phyloP scores from a whole-genome alignment of 37 sponge, comb jelly and placozoan genomes.

The Diacarnus erythraeanus region DNA sequence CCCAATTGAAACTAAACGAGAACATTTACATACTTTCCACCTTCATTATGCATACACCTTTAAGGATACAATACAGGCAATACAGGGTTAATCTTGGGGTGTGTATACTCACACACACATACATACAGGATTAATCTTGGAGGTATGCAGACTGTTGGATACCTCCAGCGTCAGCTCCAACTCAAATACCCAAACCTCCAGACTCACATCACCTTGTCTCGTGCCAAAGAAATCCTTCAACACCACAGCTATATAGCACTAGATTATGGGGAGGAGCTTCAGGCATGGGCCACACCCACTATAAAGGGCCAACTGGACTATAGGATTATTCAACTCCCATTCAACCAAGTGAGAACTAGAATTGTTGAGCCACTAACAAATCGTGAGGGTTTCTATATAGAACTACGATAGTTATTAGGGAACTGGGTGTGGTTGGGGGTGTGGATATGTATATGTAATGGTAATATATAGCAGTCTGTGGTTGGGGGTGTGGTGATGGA shows the following conservation, averaged over 20 bases:
- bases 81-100: too few relatives aligned
- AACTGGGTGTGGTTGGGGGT: too few relatives aligned
- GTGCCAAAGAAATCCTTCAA: conserved; percentile 77
- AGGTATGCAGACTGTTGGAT: conserved; percentile 66
- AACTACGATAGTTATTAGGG: neutral
- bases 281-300: conserved; percentile 47
- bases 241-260: conserved; percentile 72
- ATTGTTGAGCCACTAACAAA: neutral
- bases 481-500: conserved; percentile 27
- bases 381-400: neutral
- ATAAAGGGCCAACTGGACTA: conserved; percentile 14
- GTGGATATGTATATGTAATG: too few relatives aligned
- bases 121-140: conserved; percentile 81
- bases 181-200: conserved; percentile 69
- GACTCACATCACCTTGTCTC: conserved; percentile 53
- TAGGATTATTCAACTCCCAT: conserved; percentile 72
- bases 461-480: conserved; percentile 10
- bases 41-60: neutral
- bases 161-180: conserved; percentile 84
- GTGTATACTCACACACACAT: neutral
- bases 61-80: too few relatives aligned
- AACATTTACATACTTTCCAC: too few relatives aligned
- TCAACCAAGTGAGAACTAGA: conserved; percentile 18
- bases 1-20: too few relatives aligned
- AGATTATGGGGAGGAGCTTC: conserved; percentile 72